phyloP scores from a whole-genome alignment of 2,113 vertebrate species.

The Erythrolamprus reginae region DNA sequence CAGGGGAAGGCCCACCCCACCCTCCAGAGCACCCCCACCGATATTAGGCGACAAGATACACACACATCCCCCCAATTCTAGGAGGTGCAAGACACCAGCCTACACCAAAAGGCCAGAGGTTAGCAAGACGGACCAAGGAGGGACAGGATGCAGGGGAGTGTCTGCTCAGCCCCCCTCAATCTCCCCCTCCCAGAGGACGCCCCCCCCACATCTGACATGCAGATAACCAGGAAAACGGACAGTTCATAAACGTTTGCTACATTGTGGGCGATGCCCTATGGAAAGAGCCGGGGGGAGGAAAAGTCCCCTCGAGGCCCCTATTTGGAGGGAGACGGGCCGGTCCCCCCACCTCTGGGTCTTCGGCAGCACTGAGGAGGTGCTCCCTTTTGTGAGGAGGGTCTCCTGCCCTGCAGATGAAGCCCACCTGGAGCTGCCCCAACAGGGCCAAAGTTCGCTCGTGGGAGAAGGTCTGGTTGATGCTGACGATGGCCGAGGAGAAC shows the following conservation, averaged over 20 bases:
- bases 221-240: background rate
- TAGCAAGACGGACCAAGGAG: background rate
- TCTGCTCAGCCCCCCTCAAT: background rate
- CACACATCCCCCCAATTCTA: background rate
- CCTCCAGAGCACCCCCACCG: background rate
- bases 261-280: background rate
- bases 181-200: background rate
- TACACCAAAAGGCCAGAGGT: background rate
- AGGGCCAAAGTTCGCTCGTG: slow-evolving; percentile 79
- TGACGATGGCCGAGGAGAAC: slow-evolving; percentile 88
- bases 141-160: too few relatives aligned
- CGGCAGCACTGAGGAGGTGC: background rate
- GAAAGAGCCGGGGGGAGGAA: background rate
- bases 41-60: background rate
- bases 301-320: background rate
- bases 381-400: background rate
- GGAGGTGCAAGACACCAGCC: background rate
- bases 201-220: background rate
- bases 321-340: background rate
- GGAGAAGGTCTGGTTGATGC: slow-evolving; percentile 90
- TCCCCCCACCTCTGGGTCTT: background rate
- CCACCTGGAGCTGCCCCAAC: slow-evolving; percentile 87
- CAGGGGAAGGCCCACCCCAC: background rate
- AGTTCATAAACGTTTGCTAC: background rate
- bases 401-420: too few relatives aligned